Conservation (phyloP, 2,113 vertebrate species). For the Ptyas mucosa region DNA sequence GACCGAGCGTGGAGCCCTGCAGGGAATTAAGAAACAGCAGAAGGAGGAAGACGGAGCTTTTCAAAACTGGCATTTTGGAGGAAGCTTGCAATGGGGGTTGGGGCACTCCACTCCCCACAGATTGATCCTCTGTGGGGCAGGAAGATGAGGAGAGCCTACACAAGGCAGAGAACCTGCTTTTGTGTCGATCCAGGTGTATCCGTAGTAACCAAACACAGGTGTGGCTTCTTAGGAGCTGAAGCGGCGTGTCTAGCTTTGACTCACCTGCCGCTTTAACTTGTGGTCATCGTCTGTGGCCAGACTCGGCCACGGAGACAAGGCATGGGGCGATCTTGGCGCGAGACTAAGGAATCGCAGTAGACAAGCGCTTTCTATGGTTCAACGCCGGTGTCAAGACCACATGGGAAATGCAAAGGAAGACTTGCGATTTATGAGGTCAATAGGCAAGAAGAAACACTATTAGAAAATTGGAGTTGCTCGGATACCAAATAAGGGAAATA, state of each 20-base stretch:
- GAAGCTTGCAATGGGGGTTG: not conserved
- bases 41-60: not conserved
- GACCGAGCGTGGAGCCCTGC: not conserved
- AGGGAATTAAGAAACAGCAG: not conserved
- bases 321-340: not conserved
- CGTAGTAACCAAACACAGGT: conserved; percentile 21
- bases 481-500: too few species aligned
- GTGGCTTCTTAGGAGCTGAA: not conserved
- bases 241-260: not conserved
- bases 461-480: too few species aligned
- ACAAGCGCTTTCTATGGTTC: not conserved
- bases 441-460: not conserved
- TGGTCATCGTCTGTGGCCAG: not conserved
- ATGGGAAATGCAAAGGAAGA: not conserved
- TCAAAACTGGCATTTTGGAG: not conserved
- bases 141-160: not conserved
- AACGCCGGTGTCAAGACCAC: not conserved
- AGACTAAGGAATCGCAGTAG: not conserved
- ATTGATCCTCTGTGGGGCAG: not conserved
- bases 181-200: not conserved
- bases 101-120: not conserved
- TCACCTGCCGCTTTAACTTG: not conserved
- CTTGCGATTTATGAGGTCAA: not conserved
- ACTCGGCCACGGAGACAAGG: not conserved
- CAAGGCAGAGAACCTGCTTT: not conserved